These are phyloP conservation scores for Cabera pusaria DNA, from an alignment of 2,888 invertebrate species.

Conservation along the genomic window DNA sequence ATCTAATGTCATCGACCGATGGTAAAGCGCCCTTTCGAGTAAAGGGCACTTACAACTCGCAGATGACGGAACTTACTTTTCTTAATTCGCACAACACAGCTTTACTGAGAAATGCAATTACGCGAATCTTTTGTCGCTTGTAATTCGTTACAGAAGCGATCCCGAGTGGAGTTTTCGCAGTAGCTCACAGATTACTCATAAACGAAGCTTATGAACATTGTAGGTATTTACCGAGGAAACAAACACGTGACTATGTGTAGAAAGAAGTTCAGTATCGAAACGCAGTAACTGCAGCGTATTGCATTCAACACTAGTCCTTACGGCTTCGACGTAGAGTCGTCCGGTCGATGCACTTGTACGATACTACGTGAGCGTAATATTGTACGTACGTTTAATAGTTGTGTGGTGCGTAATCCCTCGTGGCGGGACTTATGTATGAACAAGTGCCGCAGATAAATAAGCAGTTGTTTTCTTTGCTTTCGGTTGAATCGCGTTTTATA, in stretches of 20 bases:
- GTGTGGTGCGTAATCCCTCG: constrained; percentile 10
- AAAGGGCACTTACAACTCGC: no score
- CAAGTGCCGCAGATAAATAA: constrained; percentile 7
- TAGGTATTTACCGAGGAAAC: constrained; percentile 11
- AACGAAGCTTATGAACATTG: constrained; percentile 8
- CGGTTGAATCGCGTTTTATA: no score
- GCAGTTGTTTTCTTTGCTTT: constrained; percentile 1
- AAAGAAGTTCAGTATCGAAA: background rate
- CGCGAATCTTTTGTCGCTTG: no score
- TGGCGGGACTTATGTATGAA: constrained; percentile 8
- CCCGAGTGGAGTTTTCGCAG: no score
- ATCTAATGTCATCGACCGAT: no score
- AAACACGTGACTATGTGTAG: constrained; percentile 12
- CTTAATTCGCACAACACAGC: no score
- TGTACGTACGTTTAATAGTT: no score
- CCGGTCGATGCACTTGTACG: background rate
- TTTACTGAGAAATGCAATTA: no score
- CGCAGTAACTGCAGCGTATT: background rate
- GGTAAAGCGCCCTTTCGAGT: no score
- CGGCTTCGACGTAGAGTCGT: constrained; percentile 4
- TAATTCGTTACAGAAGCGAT: no score
- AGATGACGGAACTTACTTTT: no score
- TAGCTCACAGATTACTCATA: constrained; percentile 11
- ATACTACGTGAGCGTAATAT: constrained; percentile 1
- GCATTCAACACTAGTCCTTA: constrained; percentile 6